These are phyloP conservation scores for Seriola quinqueradiata DNA, from an alignment of 2,113 vertebrate genomes.

Conservation along the genomic window DNA sequence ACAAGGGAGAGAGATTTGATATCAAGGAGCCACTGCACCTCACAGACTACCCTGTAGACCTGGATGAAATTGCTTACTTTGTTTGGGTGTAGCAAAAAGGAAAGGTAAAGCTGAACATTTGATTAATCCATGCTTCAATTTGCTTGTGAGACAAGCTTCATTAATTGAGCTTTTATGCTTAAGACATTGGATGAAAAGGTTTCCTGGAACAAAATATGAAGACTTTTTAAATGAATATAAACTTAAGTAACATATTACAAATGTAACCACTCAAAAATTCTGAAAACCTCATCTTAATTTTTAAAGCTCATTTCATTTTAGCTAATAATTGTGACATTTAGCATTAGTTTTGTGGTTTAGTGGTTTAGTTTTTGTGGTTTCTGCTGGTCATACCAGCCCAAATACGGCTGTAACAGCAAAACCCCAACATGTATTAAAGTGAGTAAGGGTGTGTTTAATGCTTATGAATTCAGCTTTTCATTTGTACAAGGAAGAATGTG, in stretches of 20 bases:
- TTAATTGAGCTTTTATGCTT: not conserved
- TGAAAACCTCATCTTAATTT: conserved; percentile 3
- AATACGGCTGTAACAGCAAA: not conserved
- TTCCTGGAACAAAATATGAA: not conserved
- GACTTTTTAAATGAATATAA: not conserved
- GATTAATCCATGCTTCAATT: not conserved
- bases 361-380: too few species aligned
- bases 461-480: conserved; percentile 6
- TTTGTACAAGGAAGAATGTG: not conserved
- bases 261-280: not conserved
- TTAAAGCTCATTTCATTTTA: not conserved
- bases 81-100: conserved; percentile 81
- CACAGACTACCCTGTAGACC: conserved; percentile 92
- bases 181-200: not conserved
- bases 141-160: conserved; percentile 23
- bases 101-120: conserved; percentile 26
- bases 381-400: not conserved
- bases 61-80: conserved; percentile 97
- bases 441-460: not conserved
- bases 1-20: conserved; percentile 95
- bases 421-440: not conserved
- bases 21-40: conserved; percentile 91
- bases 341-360: too few species aligned
- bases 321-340: too few species aligned
- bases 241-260: not conserved